Percentiles rank a stretch among this genome's conserved stretches.
Evolutionary conservation across 2,888 invertebrate species (phyloP).

Genomic region (Anoplius nigerrimus): DNA sequence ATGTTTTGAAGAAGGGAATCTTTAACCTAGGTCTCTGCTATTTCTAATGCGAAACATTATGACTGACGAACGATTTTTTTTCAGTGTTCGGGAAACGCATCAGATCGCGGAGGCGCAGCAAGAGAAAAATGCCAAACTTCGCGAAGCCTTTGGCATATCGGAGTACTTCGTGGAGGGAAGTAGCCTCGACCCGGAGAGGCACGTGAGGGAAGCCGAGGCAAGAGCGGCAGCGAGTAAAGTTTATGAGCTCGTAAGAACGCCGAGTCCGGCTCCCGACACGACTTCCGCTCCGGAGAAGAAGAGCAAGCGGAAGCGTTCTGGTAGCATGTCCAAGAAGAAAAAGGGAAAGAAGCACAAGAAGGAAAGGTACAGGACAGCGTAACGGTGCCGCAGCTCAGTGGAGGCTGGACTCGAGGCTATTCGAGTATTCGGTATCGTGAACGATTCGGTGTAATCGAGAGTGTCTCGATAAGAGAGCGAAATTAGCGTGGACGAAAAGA

Average conservation of each 20-base stretch:
- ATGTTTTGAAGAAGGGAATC: no score
- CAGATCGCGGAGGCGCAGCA: constrained; percentile 97
- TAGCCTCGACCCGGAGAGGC: constrained; percentile 90
- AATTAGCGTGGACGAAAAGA: no score
- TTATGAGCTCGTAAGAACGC: constrained; percentile 87
- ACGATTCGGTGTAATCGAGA: no score
- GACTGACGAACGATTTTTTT: constrained; percentile 32
- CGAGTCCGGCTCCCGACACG: constrained; percentile 79
- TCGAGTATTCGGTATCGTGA: not conserved
- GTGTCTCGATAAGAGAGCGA: no score
- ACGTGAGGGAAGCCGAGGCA: constrained; percentile 79
- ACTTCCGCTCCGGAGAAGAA: constrained; percentile 70
- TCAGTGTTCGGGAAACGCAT: constrained; percentile 95
- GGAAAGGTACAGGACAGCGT: constrained; percentile 78
- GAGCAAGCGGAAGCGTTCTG: constrained; percentile 72
- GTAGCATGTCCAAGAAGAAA: constrained; percentile 79
- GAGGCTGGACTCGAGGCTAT: constrained; percentile 62
- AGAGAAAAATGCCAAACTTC: constrained; percentile 93
- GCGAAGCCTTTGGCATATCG: constrained; percentile 96
- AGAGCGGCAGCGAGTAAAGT: constrained; percentile 76
- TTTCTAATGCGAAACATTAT: not conserved
- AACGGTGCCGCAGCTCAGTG: constrained; percentile 60
- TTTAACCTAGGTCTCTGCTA: no score
- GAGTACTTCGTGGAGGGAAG: constrained; percentile 96
- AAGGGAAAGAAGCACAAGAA: constrained; percentile 83